A percentile compares a stretch with the other conserved stretches of the same genome.
These are phyloP conservation scores for Rhaphigaster nebulosa DNA, from an alignment of 2,888 invertebrate species.

Conservation along the genomic window DNA sequence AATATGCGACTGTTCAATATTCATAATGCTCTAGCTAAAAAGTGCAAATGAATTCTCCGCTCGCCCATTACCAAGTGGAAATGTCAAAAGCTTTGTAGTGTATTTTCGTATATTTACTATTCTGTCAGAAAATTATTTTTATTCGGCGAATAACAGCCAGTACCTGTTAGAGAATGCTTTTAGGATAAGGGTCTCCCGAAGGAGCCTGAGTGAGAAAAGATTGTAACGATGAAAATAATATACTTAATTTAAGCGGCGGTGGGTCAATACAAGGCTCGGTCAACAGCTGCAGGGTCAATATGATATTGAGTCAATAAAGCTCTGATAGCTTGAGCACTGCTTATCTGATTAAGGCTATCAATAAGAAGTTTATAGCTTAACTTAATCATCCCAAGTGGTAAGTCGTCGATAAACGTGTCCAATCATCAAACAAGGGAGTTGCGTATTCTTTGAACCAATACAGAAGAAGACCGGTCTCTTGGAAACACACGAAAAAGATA, in stretches of 20 bases:
- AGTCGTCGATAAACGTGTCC: background rate
- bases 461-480: background rate
- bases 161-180: background rate
- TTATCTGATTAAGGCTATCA: conserved; percentile 22
- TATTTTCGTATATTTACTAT: background rate
- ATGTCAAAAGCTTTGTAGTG: background rate
- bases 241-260: background rate
- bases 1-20: conserved; percentile 38
- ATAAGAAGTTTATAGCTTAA: background rate
- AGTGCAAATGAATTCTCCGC: conserved; percentile 28
- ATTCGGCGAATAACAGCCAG: background rate
- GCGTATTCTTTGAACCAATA: background rate
- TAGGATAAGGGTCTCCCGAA: background rate
- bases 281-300: background rate
- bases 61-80: background rate
- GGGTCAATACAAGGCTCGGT: background rate
- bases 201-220: background rate
- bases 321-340: background rate
- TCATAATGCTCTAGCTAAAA: conserved; percentile 27
- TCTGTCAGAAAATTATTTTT: background rate
- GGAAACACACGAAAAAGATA: background rate
- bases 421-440: background rate
- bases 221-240: background rate
- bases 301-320: background rate
- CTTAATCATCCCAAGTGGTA: background rate